Base-by-base conservation (phyloP, 1,140 invertebrate genomes). In the Pteromalus puparum region DNA sequence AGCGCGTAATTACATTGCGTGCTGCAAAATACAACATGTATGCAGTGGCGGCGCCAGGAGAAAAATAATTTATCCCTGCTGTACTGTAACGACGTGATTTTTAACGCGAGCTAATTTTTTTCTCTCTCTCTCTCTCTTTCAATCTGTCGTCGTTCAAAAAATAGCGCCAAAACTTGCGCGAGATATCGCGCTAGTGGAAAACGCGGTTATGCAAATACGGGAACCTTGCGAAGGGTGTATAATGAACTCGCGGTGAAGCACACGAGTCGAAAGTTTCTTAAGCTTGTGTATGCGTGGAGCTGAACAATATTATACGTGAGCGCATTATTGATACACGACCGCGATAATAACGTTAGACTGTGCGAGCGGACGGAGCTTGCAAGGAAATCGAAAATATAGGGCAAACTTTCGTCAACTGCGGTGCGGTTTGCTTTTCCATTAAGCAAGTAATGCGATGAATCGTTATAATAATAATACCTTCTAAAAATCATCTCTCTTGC, bases 401-500 rank as follows among this genome's bases (percentile, higher is more conserved):
- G 2, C 9, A 28, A 68, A n/a, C 26, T 68, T 28, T 24, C 67
- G 67, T 72, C 24, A n/a, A n/a, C n/a, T n/a, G n/a, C n/a, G n/a
- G n/a, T n/a, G 75, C 13, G 53, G 38, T 81, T 67, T 34, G 18
- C 30, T 34, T 5, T 34, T 34, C 30, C 30, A 34, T 34, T 34
- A 34, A 4, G 6, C 30, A 5, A 34, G 30, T 34, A 34, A 34
- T 34, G 30, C 30, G 30, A 34, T 34, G 30, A 34, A 34, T 34
- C 30, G 30, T 0, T 4, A 34, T 5, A 34, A 34, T 34, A 5
- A 34, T 34, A 34, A 48, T 90, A 93, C 91, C 91, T 92, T 93
- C 92, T 93, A 92, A 93, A 92, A 91, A 92, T 90, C 91, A 93
- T 93, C 87, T 91, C 90, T 92, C 87, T 87, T 87, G 86, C 86